These are phyloP conservation scores for Erpobdella octoculata DNA, from an alignment of 2,888 invertebrate species.

Conservation along the genomic window DNA sequence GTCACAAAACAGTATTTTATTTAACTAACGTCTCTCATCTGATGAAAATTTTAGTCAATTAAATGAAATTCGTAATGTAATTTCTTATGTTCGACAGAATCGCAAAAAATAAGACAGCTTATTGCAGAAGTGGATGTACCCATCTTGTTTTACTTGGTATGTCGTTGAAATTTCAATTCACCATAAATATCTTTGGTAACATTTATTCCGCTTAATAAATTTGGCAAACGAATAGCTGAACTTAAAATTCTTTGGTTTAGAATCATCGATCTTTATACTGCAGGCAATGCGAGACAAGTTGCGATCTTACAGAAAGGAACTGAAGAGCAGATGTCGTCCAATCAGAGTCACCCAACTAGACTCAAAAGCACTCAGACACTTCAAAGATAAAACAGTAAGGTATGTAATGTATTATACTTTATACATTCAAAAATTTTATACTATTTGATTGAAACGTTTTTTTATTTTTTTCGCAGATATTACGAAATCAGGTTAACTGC, in stretches of 20 bases:
- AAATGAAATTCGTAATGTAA: too few species aligned
- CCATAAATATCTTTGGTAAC: background rate
- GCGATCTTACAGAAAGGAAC: background rate
- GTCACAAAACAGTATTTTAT: too few species aligned
- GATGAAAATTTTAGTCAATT: too few species aligned
- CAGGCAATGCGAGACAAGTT: constrained; percentile 3
- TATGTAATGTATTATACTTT: background rate
- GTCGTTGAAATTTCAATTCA: background rate
- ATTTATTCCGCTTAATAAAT: background rate
- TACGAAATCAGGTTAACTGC: background rate
- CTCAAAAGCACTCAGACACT: background rate
- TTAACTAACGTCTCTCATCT: too few species aligned
- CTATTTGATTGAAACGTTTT: background rate
- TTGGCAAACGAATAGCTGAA: too few species aligned
- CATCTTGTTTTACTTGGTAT: background rate
- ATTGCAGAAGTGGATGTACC: background rate
- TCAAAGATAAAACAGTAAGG: background rate
- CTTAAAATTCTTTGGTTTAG: too few species aligned
- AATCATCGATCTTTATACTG: too few species aligned
- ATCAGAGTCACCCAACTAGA: background rate
- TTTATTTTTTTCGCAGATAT: background rate
- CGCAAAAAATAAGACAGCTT: background rate
- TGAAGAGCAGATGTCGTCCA: background rate
- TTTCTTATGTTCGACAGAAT: background rate
- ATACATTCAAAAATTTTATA: background rate